Base-by-base conservation (phyloP, 2,113 vertebrate genomes). In the Xenopus tropicalis region DNA sequence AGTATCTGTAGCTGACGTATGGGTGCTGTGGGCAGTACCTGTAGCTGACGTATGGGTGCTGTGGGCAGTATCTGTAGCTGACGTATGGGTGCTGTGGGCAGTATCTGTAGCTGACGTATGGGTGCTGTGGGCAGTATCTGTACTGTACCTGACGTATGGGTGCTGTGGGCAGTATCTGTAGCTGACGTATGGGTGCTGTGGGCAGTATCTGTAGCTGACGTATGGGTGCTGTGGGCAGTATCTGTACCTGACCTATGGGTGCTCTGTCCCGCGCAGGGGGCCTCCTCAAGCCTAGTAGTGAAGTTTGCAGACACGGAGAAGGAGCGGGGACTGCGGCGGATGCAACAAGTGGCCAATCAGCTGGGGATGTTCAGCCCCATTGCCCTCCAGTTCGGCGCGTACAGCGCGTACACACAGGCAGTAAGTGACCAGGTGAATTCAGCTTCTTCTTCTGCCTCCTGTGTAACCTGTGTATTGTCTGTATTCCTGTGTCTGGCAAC, bases 251-350 rank as follows among this genome's bases (percentile, higher is more conserved):
- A 52, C 9, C 11, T 17, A n/a, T 11, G 14, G 51, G 6, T 52
- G 16, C 19, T 44, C 17, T 66, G 10, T 56, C 42, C 21, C 44
- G 11, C 20, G 37, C 72, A 97, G 96, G 96, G 95, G 0, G 95
- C 95, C 68, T 97, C 95, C 0, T 98, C 96, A 84, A 98, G 96
- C 86, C 91, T 98, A 81, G 95, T 97, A 88, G 96, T 98, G 57
- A 98, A 98, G 86, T 98, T 98, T 42, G 96, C 96, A 0, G 96
- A 98, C 85, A 96, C 95, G 0, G 95, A 98, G 90, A 97, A 96
- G 86, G 96, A 98, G 85, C 85, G 96, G 21, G 93, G 93, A 8
- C 92, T 96, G 71, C 86, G 96, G 69, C 88, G 96, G 42, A 96
- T 98, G 96, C 96, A 97, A 90, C 95, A 97, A 89, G 94, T 96